A percentile compares a stretch with the other conserved stretches of the same genome.
Conservation (phyloP, 1,140 invertebrate genomes). For the Ptiloglossa arizonensis region DNA sequence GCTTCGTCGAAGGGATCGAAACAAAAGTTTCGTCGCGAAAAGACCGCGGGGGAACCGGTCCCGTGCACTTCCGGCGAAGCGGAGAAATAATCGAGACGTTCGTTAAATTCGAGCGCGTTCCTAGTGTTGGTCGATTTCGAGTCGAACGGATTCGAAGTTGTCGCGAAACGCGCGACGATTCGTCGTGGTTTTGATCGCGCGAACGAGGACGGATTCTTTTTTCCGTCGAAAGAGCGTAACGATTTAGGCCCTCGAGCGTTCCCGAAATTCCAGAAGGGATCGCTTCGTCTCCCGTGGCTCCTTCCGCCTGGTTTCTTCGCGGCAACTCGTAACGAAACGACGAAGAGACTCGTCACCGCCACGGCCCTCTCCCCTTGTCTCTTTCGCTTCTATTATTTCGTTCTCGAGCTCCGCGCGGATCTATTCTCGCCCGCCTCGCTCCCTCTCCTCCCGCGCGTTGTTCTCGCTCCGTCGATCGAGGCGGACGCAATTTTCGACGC, state of each 20-base stretch:
- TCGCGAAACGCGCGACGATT: constrained; percentile 1
- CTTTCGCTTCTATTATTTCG: no score
- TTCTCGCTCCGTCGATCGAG: not conserved
- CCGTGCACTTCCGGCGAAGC: no score
- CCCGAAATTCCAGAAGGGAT: constrained; percentile 51
- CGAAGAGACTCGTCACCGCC: constrained; percentile 46
- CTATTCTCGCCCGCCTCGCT: not conserved
- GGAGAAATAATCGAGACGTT: no score
- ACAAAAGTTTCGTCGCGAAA: constrained; percentile 34
- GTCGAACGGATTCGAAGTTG: constrained; percentile 30
- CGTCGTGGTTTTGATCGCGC: constrained; percentile 35
- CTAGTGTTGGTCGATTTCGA: no score
- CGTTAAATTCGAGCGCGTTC: no score
- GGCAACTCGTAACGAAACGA: constrained; percentile 54
- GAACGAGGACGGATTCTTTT: constrained; percentile 41
- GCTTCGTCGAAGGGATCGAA: no score
- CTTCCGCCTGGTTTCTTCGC: constrained; percentile 50
- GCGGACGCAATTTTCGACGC: not conserved
- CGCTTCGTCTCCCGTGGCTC: constrained; percentile 33
- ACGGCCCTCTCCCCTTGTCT: not conserved
- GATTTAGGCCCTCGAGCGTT: constrained; percentile 48
- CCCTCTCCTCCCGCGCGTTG: not conserved
- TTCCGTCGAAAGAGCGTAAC: constrained; percentile 31
- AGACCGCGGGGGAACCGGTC: no score
- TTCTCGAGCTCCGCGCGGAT: not conserved